Base-by-base conservation (phyloP, 2,888 invertebrate species). In the Melikaiella ostensackeni region DNA sequence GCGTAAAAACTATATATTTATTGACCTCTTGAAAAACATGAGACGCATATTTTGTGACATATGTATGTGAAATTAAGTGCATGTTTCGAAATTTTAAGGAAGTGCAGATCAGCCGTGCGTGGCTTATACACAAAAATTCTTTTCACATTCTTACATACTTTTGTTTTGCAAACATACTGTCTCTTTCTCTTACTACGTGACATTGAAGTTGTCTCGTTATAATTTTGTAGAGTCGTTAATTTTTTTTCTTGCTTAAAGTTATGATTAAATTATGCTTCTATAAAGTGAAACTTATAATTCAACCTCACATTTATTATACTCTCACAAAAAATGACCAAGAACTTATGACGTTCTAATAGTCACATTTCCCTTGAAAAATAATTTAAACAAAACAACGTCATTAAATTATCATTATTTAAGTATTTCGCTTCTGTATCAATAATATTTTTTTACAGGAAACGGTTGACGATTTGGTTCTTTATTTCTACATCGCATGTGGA, bases 401-500 rank as follows among this genome's bases (percentile, higher is more conserved):
- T 55, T 55, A 21, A 55, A 55, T 55, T 55, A 21, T 55, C 11
- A 9, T 55, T 21, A 55, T n/a, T n/a, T n/a, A n/a, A n/a, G n/a
- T n/a, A n/a, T n/a, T n/a, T n/a, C n/a, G n/a, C n/a, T n/a, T n/a
- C n/a, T n/a, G n/a, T n/a, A n/a, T n/a, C n/a, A n/a, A n/a, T n/a
- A n/a, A 38, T 38, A 38, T 38, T 66, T 66, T 7, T 59, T 85
- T 88, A 30, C 82, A 90, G 90, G 86, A 81, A 30, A 83, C 79
- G 74, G 38, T 79, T 74, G 84, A 88, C 24, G 88, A 90, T 11
- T 76, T 90, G 64, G 77, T 81, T 64, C 77, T 89, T 62, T 88
- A 88, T 77, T 89, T 90, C 82, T 89, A 86, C 81, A 84, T 90
- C 75, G 86, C 86, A 38, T 88, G 86, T 74, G 90, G 89, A 11